Base-by-base conservation (phyloP, 2,113 vertebrate species). In the Accipiter virgatus region DNA sequence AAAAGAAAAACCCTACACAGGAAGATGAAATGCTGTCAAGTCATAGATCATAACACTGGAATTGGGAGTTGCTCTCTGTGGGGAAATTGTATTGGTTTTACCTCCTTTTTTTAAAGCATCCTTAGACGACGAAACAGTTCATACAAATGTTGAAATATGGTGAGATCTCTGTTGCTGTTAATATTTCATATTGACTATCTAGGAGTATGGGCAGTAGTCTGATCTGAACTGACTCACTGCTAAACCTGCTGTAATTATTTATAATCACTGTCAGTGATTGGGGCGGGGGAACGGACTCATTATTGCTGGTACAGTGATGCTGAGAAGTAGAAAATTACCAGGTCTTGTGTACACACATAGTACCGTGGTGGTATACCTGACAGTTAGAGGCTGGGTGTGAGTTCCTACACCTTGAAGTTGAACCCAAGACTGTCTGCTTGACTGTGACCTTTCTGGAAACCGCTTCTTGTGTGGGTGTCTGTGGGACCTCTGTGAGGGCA, bases 21-120 rank as follows among this genome's bases (percentile, higher is more conserved):
- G 86, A 97, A 94, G 96, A 97, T 95, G 85, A 97, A 96, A 93
- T 86, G 94, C 95, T 98, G 97, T 98, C 97, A 98, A 96, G 91
- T 95, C 52, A 82, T 13, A 16, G 86, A 96, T 97, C 94, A 96
- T 97, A 97, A 97, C 96, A 93, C 11, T 81, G 96, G 89, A 94
- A 67, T 23, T 68, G 42, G 93, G 89, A 97, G 86, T 86, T 43
- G 25, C 78, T 95, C 25, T 85, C 25, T 72, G 29, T 59, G 52
- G 92, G 91, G 74, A 79, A 86, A 73, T 61, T 62, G 70, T 48
- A 32, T 78, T 88, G 43, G 22, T 92, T 95, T 94, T 84, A 47
- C 23, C 48, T 91, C 18, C 36, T 68, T 89, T 86, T 88, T 93
- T 95, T 55, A 75, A 94, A 87, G 25, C 6, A 1, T 58, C 48